Evolutionary conservation across 2,113 vertebrate genomes (phyloP).

Genomic region (Corythaixoides concolor): DNA sequence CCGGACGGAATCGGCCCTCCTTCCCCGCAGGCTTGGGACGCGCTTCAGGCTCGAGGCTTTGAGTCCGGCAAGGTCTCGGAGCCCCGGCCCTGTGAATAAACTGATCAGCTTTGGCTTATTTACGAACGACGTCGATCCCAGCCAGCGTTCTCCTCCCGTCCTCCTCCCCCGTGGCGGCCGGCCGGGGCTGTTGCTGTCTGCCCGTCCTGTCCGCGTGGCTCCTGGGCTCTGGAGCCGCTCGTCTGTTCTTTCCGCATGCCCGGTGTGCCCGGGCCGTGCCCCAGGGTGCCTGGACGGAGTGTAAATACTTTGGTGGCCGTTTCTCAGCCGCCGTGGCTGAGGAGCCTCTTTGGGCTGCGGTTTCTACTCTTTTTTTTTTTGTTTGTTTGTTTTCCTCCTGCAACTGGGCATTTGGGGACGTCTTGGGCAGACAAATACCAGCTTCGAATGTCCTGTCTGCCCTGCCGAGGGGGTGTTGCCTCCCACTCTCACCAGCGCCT

Average conservation of each 20-base stretch:
- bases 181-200: not conserved
- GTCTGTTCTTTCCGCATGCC: too few relatives aligned
- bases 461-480: not conserved
- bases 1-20: not conserved
- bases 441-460: not conserved
- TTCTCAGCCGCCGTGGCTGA: not conserved
- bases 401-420: not conserved
- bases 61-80: not conserved
- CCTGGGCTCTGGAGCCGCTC: not conserved
- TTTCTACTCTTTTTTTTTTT: not conserved
- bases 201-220: not conserved
- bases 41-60: not conserved
- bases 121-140: not conserved
- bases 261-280: not conserved
- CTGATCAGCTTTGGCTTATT: slow-evolving; percentile 21
- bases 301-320: not conserved
- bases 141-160: not conserved
- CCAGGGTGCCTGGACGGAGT: not conserved
- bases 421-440: not conserved
- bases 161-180: not conserved
- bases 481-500: slow-evolving; percentile 44
- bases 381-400: not conserved
- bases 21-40: not conserved
- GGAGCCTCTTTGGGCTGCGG: not conserved
- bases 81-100: slow-evolving; percentile 22